Conservation (phyloP, 2,888 invertebrate genomes). For the Himalopsyche tibetana region DNA sequence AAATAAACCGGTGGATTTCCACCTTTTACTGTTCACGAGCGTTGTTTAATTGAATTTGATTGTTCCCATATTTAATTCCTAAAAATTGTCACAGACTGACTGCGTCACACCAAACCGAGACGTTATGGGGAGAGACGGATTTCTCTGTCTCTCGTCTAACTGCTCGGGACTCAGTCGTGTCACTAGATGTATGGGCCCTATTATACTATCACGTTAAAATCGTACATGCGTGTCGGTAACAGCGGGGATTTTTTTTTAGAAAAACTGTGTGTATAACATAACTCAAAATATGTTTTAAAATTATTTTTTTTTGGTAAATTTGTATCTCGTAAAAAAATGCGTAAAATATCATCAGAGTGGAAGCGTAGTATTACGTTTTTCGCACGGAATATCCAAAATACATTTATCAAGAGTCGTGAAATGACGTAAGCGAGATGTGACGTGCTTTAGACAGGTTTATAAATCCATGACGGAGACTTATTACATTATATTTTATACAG, state of each 20-base stretch:
- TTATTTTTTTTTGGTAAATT: not conserved
- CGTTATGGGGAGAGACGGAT: too few species aligned
- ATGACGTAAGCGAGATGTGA: slow-evolving; percentile 40
- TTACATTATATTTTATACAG: slow-evolving; percentile 1
- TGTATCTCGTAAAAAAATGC: not conserved
- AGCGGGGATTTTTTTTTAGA: not conserved
- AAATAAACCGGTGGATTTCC: too few species aligned
- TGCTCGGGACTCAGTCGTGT: too few species aligned
- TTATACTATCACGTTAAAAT: too few species aligned
- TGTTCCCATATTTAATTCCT: too few species aligned
- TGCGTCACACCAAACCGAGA: too few species aligned
- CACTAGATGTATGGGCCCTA: too few species aligned
- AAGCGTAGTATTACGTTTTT: not conserved
- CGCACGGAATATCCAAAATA: slow-evolving; percentile 38
- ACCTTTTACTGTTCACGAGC: too few species aligned
- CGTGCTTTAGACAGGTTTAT: slow-evolving; percentile 34
- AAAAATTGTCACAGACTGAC: too few species aligned
- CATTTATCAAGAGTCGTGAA: slow-evolving; percentile 40
- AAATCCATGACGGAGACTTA: slow-evolving; percentile 42
- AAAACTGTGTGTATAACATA: not conserved
- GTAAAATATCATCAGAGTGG: not conserved
- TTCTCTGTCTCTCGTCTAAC: too few species aligned
- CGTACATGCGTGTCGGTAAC: too few species aligned
- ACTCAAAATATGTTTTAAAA: not conserved
- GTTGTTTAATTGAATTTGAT: too few species aligned